Conservation (phyloP, 2,888 invertebrate genomes). For the Ariolimax columbianus region DNA sequence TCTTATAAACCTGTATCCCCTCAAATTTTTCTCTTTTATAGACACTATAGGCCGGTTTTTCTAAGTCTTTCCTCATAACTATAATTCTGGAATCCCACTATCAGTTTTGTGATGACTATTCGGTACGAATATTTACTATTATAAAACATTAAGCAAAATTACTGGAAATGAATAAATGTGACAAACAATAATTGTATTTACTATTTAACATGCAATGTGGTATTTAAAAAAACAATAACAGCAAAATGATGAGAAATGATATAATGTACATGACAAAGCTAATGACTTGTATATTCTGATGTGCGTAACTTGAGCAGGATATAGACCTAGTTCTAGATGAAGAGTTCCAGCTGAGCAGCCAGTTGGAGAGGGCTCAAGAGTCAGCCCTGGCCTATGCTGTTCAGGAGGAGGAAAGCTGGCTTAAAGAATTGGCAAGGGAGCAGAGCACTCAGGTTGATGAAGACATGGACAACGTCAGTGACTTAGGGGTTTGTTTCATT, state of each 20-base stretch:
- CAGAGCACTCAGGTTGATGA: conserved; percentile 83
- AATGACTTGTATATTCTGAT: not conserved
- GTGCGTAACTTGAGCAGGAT: conserved; percentile 56
- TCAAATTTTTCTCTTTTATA: no score
- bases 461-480: conserved; percentile 72
- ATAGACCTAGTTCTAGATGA: conserved; percentile 70
- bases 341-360: conserved; percentile 71
- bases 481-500: conserved; percentile 70
- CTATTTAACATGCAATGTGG: no score
- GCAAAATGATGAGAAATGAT: not conserved
- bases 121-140: no score
- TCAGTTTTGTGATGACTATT: no score
- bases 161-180: no score
- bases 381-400: conserved; percentile 80
- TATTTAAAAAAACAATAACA: no score
- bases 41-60: no score
- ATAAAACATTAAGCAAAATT: no score
- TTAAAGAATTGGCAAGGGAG: conserved; percentile 82
- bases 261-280: not conserved
- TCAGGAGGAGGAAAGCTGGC: conserved; percentile 82
- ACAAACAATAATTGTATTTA: no score
- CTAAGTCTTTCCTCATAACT: no score
- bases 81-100: no score
- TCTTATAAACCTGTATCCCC: no score
- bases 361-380: conserved; percentile 78